phyloP scores from a whole-genome alignment of 2,797 vertebrate species.

The Mormyrops attenuatus region DNA sequence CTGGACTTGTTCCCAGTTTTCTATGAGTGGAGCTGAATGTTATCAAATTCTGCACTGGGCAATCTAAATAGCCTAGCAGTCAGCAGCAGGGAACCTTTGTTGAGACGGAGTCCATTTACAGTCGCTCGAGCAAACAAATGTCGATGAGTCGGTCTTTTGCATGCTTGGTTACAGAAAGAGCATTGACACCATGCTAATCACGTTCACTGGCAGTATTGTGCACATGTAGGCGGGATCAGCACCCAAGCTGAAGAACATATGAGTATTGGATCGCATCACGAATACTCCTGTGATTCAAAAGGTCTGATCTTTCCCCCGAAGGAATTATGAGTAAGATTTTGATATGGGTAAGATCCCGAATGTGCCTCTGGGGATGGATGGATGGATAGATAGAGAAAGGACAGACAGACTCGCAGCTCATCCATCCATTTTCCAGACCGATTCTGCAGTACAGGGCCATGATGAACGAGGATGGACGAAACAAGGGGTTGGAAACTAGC shows the following conservation, averaged over 20 bases:
- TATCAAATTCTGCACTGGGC: background rate
- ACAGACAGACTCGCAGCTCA: background rate
- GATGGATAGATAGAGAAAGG: background rate
- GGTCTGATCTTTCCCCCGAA: background rate
- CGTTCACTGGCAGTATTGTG: background rate
- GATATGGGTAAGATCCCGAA: background rate
- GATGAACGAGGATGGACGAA: background rate
- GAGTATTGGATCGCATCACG: background rate
- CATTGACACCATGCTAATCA: background rate
- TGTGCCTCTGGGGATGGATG: background rate
- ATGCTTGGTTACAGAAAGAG: background rate
- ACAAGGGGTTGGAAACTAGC: background rate
- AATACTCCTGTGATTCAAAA: background rate
- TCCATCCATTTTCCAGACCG: background rate
- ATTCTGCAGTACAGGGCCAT: background rate
- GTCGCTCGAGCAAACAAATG: background rate
- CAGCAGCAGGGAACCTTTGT: background rate
- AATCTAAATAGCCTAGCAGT: background rate
- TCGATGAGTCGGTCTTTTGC: background rate
- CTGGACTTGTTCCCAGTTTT: background rate
- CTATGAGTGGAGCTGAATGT: background rate
- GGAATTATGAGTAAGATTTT: background rate
- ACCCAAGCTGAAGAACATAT: background rate
- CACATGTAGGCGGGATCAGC: background rate
- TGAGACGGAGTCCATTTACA: background rate